A percentile compares a stretch with the other conserved stretches of the same genome.
phyloP scores from a whole-genome alignment of 2,888 invertebrate genomes.

The Unio pictorum region DNA sequence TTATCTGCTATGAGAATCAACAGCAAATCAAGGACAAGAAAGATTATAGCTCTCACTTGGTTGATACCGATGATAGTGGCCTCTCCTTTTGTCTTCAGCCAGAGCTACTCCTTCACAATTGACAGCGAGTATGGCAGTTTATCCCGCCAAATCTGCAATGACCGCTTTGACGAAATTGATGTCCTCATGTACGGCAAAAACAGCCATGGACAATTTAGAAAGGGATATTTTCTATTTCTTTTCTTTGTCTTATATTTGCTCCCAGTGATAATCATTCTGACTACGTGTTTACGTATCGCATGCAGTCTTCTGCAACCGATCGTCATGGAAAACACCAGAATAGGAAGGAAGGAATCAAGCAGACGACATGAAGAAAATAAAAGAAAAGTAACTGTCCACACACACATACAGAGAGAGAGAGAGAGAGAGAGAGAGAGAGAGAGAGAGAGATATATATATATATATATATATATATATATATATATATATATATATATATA shows the following conservation, averaged over 20 bases:
- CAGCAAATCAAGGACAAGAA: slow-evolving; percentile 67
- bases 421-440: no score
- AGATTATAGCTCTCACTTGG: slow-evolving; percentile 71
- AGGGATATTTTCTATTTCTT: slow-evolving; percentile 70
- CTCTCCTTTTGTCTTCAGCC: slow-evolving; percentile 54
- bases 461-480: no score
- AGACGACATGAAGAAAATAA: slow-evolving; percentile 64
- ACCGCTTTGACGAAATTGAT: slow-evolving; percentile 69
- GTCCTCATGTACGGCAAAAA: slow-evolving; percentile 40
- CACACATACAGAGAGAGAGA: background rate
- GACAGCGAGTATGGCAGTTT: slow-evolving; percentile 69
- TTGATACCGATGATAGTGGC: slow-evolving; percentile 60
- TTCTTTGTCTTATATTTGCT: slow-evolving; percentile 71
- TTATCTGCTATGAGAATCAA: slow-evolving; percentile 69
- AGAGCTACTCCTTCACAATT: slow-evolving; percentile 57
- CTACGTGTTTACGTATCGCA: slow-evolving; percentile 60
- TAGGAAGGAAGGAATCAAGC: slow-evolving; percentile 40
- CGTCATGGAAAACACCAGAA: slow-evolving; percentile 33
- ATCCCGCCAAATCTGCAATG: slow-evolving; percentile 70
- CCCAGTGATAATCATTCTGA: slow-evolving; percentile 69
- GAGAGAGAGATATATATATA: no score
- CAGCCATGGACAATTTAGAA: slow-evolving; percentile 51
- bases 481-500: no score
- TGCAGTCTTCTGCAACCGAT: slow-evolving; percentile 58
- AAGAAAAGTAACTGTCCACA: slow-evolving; percentile 53